Evolutionary conservation across 2,113 vertebrate species (phyloP), one percentile per base, ranked within the genome.

Genomic region (Bos javanicus): DNA sequence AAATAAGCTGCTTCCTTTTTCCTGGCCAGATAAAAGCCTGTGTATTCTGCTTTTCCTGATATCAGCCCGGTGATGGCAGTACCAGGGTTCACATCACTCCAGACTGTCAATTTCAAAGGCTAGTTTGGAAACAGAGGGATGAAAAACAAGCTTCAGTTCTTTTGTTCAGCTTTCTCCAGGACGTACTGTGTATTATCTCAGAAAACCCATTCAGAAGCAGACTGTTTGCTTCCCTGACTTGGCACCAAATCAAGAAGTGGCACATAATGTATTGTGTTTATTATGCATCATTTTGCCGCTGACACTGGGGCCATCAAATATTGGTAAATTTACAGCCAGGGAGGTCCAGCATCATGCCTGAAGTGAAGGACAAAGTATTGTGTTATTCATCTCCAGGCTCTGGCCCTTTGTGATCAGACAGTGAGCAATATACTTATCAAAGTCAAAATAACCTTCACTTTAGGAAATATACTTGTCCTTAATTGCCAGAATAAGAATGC

Each of bases 401-500:
- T 64, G 64, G 59, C 9, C 76, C 60, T 97, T 98, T 98, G 88
- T 91, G 85, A 57, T 64, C 82, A 90, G 17, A 50, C 71, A 56
- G 78, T 97, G 87, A 96, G 62, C 76, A 94, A 87, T 86, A 90
- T 13, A 93, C 89, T 97, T 84, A 94, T 48, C 78, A 96, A 98
- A 97, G 87, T 97, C 30, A 98, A 98, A 98, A 86, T 97, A 98
- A 90, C n/a, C 46, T 98, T 97, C 91, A 28, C 15, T n/a, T 59
- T 30, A 50, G 94, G 96, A 98, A 97, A 93, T 76, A 81, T 1
- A 16, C 50, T 56, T 87, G 88, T 94, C 33, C 95, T 97, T 96
- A 98, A 94, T 95, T 97, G 11, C 88, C 36, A 19, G 39, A 93
- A 80, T 86, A 95, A 91, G 57, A 96, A 89, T 83, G 7, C 62